These are phyloP conservation scores for Hetaerina americana DNA, from an alignment of 1,140 invertebrate species.

Conservation along the genomic window DNA sequence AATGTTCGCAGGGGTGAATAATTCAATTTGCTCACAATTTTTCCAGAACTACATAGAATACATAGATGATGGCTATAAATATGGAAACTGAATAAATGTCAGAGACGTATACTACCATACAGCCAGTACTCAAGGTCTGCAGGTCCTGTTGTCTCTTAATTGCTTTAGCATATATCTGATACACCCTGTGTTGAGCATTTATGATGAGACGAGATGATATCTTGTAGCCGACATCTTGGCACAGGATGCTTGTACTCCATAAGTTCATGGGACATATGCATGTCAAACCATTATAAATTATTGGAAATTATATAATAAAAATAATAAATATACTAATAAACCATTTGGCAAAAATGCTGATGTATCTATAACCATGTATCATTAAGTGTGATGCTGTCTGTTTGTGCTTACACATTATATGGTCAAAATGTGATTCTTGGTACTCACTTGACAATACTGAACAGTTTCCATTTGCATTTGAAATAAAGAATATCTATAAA, in stretches of 20 bases:
- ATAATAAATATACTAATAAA: background rate
- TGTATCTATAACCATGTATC: too few species aligned
- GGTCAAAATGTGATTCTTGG: too few species aligned
- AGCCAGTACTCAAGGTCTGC: conserved; percentile 11
- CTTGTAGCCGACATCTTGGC: background rate
- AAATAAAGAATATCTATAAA: too few species aligned
- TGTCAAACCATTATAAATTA: background rate
- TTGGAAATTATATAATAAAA: too few species aligned
- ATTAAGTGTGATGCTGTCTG: too few species aligned
- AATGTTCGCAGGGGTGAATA: conserved; percentile 14
- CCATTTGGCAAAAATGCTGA: background rate
- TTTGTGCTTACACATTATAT: too few species aligned
- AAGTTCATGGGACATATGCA: background rate
- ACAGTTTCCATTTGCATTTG: too few species aligned
- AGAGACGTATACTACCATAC: conserved; percentile 18
- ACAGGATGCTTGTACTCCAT: background rate
- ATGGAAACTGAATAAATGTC: too few species aligned
- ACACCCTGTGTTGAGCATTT: background rate
- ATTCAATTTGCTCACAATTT: conserved; percentile 3
- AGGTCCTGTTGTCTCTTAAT: conserved; percentile 18
- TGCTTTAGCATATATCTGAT: conserved; percentile 14
- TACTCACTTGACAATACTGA: too few species aligned
- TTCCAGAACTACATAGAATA: too few species aligned
- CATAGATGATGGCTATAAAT: too few species aligned
- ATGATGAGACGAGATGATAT: background rate